phyloP scores from a whole-genome alignment of 1,140 invertebrate species.

The Papilio polyxenes region DNA sequence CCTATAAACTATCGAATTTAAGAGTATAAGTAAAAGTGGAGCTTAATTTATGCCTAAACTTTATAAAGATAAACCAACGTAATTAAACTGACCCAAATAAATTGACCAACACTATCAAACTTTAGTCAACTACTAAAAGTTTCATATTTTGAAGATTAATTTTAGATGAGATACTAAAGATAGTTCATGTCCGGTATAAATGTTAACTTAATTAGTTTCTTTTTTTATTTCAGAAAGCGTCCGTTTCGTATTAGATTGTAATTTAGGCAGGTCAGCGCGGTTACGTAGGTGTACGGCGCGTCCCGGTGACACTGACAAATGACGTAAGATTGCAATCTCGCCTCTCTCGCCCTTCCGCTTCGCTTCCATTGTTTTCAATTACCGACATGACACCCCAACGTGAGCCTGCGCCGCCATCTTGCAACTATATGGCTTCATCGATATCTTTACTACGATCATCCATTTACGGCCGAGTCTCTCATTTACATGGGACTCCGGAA shows the following conservation, averaged over 20 bases:
- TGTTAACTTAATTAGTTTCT: not conserved
- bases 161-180: not conserved
- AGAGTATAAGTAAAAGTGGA: conserved; percentile 8
- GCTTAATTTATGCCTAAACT: conserved; percentile 23
- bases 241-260: conserved; percentile 43
- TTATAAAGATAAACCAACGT: conserved; percentile 3
- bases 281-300: conserved; percentile 62
- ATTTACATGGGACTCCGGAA: conserved; percentile 59
- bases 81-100: conserved; percentile 2
- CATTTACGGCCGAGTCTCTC: conserved; percentile 66
- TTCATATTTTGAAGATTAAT: not conserved
- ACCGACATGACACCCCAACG: conserved; percentile 75
- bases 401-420: conserved; percentile 65
- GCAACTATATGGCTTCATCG: conserved; percentile 71
- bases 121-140: conserved; percentile 4
- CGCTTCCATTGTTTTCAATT: conserved; percentile 80
- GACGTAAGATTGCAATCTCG: conserved; percentile 77
- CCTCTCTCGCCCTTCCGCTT: conserved; percentile 65
- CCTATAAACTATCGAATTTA: conserved; percentile 23
- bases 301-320: conserved; percentile 76
- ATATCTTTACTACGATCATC: conserved; percentile 73
- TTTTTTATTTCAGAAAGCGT: not conserved
- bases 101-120: conserved; percentile 4
- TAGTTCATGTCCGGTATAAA: not conserved
- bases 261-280: conserved; percentile 68